Evolutionary conservation across 1,140 invertebrate species (phyloP), one percentile per base, ranked within the genome.

Genomic region (Tetragonula clypearis): DNA sequence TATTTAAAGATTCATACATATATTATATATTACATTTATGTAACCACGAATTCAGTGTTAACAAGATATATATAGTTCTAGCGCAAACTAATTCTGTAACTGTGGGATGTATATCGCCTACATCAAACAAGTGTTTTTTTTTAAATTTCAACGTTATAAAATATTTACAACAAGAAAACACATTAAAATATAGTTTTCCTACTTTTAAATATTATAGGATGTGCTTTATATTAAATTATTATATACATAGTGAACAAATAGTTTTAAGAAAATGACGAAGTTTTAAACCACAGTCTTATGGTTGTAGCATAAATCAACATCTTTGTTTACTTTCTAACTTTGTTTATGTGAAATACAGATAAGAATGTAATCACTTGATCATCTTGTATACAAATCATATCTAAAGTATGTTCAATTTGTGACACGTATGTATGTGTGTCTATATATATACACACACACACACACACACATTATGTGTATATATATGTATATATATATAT

Each of bases 131-230:
- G 19, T 55, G 26, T 14, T 72, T 72, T 53, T 19, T 79, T n/a
- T n/a, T n/a, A 60, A 17, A 19, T 79, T 66, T 49, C 41, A n/a
- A 60, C 15, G 53, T 71, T 26, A 66, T 84, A 56, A 69, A 69
- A 23, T 82, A 85, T 71, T 79, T 82, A 79, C 56, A 87, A 73
- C 68, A 88, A 85, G 69, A 79, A 60, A 65, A 58, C 82, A 71
- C 76, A 35, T 62, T 86, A 88, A 82, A 82, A 90, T 84, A 85
- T 82, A 80, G 83, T 83, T 79, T 17, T 53, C 26, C 15, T 81
- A 68, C 53, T 15, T 72, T 81, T 81, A 60, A 60, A 80, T 80
- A 84, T 26, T 84, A 84, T 35, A 79, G 30, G 26, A 84, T 72
- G 55, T 72, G 58, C 41, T 65, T 74, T 56, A 30, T 76, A 76